Conservation (phyloP, 1,140 invertebrate species). For the Saxidomus purpurata region DNA sequence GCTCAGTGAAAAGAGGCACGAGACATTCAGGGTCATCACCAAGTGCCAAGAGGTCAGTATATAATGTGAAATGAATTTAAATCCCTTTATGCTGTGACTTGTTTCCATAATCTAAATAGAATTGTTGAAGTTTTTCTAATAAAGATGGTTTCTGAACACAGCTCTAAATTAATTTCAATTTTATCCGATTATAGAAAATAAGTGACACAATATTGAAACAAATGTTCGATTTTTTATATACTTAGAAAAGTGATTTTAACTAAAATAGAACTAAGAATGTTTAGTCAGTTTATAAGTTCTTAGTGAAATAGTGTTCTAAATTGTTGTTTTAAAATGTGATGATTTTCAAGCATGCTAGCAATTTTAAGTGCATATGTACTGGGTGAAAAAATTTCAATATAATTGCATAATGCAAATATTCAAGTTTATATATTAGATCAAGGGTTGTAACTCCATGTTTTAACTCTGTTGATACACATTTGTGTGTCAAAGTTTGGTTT, state of each 20-base stretch:
- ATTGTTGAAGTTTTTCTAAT: slow-evolving; percentile 16
- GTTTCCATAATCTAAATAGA: background rate
- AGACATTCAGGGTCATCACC: slow-evolving; percentile 73
- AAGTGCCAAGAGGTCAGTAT: slow-evolving; percentile 81
- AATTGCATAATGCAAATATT: no score
- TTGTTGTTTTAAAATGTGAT: no score
- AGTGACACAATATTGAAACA: background rate
- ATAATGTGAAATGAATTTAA: background rate
- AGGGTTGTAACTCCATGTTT: no score
- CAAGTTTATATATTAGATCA: no score
- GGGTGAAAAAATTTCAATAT: no score
- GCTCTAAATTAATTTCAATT: background rate
- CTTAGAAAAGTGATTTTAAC: background rate
- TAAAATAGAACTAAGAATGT: no score
- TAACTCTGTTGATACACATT: no score
- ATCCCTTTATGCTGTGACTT: slow-evolving; percentile 24
- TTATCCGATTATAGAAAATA: background rate
- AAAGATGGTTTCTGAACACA: background rate
- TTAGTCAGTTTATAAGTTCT: no score
- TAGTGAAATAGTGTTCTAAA: no score
- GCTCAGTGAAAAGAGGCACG: slow-evolving; percentile 72
- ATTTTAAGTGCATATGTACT: no score
- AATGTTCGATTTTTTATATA: background rate
- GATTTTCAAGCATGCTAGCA: no score
- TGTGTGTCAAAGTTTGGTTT: no score